phyloP scores from a whole-genome alignment of 2,113 vertebrate species.

The Ellobius talpinus region DNA sequence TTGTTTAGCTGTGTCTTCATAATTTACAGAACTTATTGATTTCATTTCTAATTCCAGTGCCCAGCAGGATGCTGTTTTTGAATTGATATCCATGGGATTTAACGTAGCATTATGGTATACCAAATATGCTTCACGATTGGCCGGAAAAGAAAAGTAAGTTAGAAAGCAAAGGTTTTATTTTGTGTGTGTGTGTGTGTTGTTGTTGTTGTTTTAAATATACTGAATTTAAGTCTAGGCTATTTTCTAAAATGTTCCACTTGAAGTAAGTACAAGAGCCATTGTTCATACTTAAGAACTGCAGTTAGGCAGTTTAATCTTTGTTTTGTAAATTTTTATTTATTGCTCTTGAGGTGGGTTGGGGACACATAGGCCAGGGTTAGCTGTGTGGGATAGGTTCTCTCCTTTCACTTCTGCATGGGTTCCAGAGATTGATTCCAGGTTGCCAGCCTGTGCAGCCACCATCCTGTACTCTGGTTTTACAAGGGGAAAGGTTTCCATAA shows the following conservation, averaged over 20 bases:
- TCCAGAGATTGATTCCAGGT: background rate
- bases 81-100: conserved; percentile 96
- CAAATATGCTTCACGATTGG: conserved; percentile 96
- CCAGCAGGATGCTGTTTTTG: conserved; percentile 98
- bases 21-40: background rate
- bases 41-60: conserved; percentile 87
- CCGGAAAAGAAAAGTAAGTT: conserved; percentile 99
- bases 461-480: background rate
- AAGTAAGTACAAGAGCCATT: background rate
- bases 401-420: background rate
- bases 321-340: background rate
- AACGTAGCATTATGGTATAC: conserved; percentile 98
- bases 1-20: background rate
- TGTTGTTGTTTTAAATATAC: background rate
- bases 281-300: background rate
- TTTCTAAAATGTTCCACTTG: conserved; percentile 16
- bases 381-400: background rate
- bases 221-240: background rate
- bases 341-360: background rate
- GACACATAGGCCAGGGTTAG: background rate
- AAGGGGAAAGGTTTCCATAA: background rate
- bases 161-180: background rate
- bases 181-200: background rate
- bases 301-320: background rate
- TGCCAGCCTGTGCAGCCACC: background rate